Evolutionary conservation across 92 coral and sea anemone species (phyloP).

Genomic region (Isaurus tuberculatus): DNA sequence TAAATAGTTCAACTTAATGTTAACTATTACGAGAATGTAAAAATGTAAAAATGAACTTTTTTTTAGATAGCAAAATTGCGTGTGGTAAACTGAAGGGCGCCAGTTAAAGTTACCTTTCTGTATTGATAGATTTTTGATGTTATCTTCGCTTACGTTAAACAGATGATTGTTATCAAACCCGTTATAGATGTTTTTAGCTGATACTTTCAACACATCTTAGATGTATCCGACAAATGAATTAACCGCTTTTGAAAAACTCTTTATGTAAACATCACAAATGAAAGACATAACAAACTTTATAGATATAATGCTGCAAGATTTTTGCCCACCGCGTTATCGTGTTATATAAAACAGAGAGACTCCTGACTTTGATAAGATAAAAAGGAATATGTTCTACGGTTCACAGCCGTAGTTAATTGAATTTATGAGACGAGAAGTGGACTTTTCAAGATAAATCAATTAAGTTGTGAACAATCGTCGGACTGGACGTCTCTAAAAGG

Average conservation of each 20-base stretch:
- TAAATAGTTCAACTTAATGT: too few relatives aligned
- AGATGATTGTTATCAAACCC: constrained; percentile 16
- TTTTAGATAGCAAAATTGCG: not conserved
- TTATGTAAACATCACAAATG: not conserved
- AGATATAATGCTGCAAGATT: not conserved
- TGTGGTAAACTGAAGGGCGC: not conserved
- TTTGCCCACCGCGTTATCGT: not conserved
- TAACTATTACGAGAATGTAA: too few relatives aligned
- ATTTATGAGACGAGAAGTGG: constrained; percentile 23
- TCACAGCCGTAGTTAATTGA: constrained; percentile 49
- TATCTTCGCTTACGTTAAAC: constrained; percentile 17
- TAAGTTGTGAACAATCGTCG: not conserved
- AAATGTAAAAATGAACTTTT: not conserved
- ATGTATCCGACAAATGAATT: constrained; percentile 28
- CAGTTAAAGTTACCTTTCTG: not conserved
- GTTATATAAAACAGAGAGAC: not conserved
- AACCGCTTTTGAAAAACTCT: not conserved
- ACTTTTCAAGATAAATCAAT: not conserved
- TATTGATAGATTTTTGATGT: not conserved
- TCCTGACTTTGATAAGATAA: not conserved
- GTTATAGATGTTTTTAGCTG: constrained; percentile 29
- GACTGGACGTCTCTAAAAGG: constrained; percentile 4
- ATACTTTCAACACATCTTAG: constrained; percentile 29
- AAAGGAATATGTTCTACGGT: constrained; percentile 1
- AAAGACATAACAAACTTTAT: constrained; percentile 23